Base-by-base conservation (phyloP, 2,888 invertebrate genomes). In the Tridacna gigas region DNA sequence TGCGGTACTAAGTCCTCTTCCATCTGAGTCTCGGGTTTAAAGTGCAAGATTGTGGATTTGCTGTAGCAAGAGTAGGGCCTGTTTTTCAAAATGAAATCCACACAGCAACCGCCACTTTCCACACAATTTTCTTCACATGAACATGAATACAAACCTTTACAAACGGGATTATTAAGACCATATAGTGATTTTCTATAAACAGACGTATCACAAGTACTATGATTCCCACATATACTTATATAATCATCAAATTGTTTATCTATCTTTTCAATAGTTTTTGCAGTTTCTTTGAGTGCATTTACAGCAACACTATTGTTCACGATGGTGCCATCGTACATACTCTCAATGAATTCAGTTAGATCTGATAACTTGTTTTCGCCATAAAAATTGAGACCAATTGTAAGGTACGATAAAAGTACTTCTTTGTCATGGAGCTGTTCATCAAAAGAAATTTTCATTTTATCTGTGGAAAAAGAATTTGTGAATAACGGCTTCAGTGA, bases 41-140 rank as follows among this genome's bases (percentile, higher is more conserved):
- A 76, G 7, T 76, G n/a, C n/a, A 51, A 22, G 26, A 77, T 25
- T 11, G 25, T 51, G 12, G 51, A 48, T 13, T 20, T 51, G 51
- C 51, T 66, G 12, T 48, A 26, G 26, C 77, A 77, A 7, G 66
- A 48, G 47, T 77, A 77, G 9, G 77, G 77, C 15, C 56, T 63
- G 7, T 77, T 26, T 26, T 37, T 45, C 51, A 77, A 25, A 18
- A 77, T 51, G 7, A 67, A 22, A 3, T 77, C 77, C 15, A 25
- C 26, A 28, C 77, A 77, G 56, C 77, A 77, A 20, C 48, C 26
- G 7, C 56, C 67, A 13, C 7, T 56, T 26, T 66, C 66, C 5
- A 66, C 48, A 28, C 77, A 77, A 25, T 51, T 47, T 26, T 37
- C 18, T 13, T 37, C 26, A 67, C 77, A 77, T 11, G 66, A 51